These are phyloP conservation scores for Pararge aegeria DNA, from an alignment of 1,140 invertebrate species.

Conservation along the genomic window DNA sequence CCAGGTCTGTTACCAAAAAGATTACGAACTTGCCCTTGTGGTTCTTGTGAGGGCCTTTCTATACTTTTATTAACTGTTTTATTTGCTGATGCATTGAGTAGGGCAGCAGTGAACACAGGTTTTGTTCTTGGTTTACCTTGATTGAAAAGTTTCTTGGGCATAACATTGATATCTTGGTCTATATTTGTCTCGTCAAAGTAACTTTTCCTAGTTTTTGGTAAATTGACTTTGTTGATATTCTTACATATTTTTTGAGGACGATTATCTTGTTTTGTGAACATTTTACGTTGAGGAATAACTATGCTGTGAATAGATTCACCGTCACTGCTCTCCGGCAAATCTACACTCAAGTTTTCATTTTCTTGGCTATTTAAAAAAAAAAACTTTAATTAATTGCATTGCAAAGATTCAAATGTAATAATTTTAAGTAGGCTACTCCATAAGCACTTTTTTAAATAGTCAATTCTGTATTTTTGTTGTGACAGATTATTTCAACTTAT, in stretches of 20 bases:
- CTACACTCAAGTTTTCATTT: slow-evolving; percentile 50
- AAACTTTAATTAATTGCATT: background rate
- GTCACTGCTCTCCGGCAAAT: slow-evolving; percentile 67
- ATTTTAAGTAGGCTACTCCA: no score
- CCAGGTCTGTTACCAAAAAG: slow-evolving; percentile 53
- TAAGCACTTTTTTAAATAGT: no score
- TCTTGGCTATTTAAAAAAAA: slow-evolving; percentile 57
- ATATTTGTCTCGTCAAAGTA: slow-evolving; percentile 21
- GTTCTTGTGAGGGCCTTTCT: slow-evolving; percentile 33
- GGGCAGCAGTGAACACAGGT: slow-evolving; percentile 49
- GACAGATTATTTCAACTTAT: no score
- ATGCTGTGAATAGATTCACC: slow-evolving; percentile 67
- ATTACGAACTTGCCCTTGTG: slow-evolving; percentile 44
- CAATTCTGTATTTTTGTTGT: no score
- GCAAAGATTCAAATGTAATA: no score
- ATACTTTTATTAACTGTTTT: slow-evolving; percentile 59
- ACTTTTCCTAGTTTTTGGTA: slow-evolving; percentile 43
- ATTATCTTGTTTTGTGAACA: slow-evolving; percentile 58
- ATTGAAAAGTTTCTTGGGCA: slow-evolving; percentile 49
- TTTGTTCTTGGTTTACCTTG: slow-evolving; percentile 41
- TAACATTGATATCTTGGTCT: slow-evolving; percentile 48
- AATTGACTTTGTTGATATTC: slow-evolving; percentile 41
- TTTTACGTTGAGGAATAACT: slow-evolving; percentile 55
- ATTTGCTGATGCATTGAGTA: slow-evolving; percentile 53
- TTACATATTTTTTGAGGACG: slow-evolving; percentile 44